Conservation (phyloP, 2,888 invertebrate species). For the Oscheius sp. region DNA sequence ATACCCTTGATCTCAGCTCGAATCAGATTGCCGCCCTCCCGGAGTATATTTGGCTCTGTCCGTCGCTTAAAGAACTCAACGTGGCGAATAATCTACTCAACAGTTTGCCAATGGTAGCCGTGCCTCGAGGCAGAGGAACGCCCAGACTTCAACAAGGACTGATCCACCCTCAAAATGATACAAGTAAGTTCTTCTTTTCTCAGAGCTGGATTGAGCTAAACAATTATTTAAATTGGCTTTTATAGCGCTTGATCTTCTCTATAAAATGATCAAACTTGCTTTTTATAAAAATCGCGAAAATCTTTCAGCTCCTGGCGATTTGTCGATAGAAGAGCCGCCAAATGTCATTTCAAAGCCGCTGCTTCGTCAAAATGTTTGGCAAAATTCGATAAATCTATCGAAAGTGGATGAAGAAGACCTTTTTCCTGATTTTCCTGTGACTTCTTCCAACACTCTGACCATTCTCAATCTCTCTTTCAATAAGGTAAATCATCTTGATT, state of each 20-base stretch:
- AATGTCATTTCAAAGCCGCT: slow-evolving; percentile 34
- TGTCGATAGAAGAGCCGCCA: slow-evolving; percentile 23
- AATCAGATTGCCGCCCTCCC: slow-evolving; percentile 88
- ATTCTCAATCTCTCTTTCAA: slow-evolving; percentile 88
- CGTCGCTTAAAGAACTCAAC: slow-evolving; percentile 77
- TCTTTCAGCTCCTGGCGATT: slow-evolving; percentile 20
- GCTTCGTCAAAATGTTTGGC: slow-evolving; percentile 47
- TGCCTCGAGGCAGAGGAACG: slow-evolving; percentile 27
- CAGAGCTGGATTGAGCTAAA: not conserved
- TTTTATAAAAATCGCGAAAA: too few relatives aligned
- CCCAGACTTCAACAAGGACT: slow-evolving; percentile 25
- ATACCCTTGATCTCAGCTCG: slow-evolving; percentile 85
- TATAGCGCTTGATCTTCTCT: too few relatives aligned
- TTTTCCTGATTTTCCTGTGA: slow-evolving; percentile 59
- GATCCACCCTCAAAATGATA: slow-evolving; percentile 6
- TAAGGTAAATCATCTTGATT: slow-evolving; percentile 74
- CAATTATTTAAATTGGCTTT: too few relatives aligned
- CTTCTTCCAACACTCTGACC: slow-evolving; percentile 74
- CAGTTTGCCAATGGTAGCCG: slow-evolving; percentile 46
- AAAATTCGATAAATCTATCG: slow-evolving; percentile 44
- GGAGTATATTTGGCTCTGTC: slow-evolving; percentile 84
- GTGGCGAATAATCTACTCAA: slow-evolving; percentile 43
- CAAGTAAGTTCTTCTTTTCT: not conserved
- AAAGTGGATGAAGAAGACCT: slow-evolving; percentile 71
- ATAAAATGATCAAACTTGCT: too few relatives aligned